phyloP scores from a whole-genome alignment of 2,888 invertebrate species.

The Pandemis corylana region DNA sequence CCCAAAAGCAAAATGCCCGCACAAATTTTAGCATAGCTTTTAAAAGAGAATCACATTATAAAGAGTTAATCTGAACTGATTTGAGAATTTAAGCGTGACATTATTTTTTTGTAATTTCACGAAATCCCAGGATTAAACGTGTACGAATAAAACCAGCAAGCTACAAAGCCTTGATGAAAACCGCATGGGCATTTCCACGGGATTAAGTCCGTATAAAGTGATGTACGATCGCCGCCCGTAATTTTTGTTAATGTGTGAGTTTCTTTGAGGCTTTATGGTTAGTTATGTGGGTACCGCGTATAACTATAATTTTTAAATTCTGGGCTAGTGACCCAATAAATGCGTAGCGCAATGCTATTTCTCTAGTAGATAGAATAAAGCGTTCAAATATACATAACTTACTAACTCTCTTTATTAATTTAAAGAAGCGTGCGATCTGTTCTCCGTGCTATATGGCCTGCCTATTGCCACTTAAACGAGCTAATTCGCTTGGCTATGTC shows the following conservation, averaged over 20 bases:
- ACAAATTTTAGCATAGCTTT: too few relatives aligned
- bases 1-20: too few relatives aligned
- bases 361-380: too few relatives aligned
- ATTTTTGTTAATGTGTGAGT: slow-evolving; percentile 23
- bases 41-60: not conserved
- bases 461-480: too few relatives aligned
- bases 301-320: not conserved
- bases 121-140: slow-evolving; percentile 59
- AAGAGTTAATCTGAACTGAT: slow-evolving; percentile 23
- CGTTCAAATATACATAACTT: too few relatives aligned
- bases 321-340: too few relatives aligned
- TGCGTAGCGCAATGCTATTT: too few relatives aligned
- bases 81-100: slow-evolving; percentile 16
- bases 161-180: slow-evolving; percentile 68
- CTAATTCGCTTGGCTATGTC: too few relatives aligned
- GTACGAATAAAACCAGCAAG: slow-evolving; percentile 65
- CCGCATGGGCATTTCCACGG: slow-evolving; percentile 55
- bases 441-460: too few relatives aligned
- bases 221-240: slow-evolving; percentile 16
- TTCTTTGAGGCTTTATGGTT: slow-evolving; percentile 3
- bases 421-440: too few relatives aligned
- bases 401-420: too few relatives aligned
- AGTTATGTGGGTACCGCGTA: not conserved
- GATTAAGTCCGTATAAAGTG: slow-evolving; percentile 22
- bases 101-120: slow-evolving; percentile 35